Evolutionary conservation across 2,113 vertebrate species (phyloP), one percentile per base, ranked within the genome.

Genomic region (Dolichallabes microphthalmus): DNA sequence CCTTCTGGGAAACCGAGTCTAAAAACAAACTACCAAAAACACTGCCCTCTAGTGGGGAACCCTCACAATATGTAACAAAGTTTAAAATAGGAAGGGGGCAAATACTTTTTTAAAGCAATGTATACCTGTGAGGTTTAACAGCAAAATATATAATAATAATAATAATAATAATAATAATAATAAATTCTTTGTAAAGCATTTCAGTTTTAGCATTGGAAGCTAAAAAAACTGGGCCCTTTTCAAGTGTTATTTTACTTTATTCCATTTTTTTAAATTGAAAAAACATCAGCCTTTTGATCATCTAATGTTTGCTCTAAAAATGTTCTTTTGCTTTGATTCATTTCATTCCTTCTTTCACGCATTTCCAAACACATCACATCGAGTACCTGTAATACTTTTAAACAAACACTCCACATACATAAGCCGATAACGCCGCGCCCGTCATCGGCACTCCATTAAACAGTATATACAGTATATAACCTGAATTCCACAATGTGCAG

Each of bases 391-490:
- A 77, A 74, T 32, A 58, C 57, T 76, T 61, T 52, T 10, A 63
- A 64, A 64, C 58, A 77, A 39, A 76, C 58, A 77, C n/a, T 68
- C 74, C 83, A n/a, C 50, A 45, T 45, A 45, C 50, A 35, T 55
- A 39, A 85, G 61, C 20, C 57, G 71, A 78, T 78, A 68, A 78
- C n/a, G 30, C n/a, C 52, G 39, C 15, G 53, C 30, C 22, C 11
- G 3, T 77, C 60, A 66, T 45, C 82, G 11, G 22, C n/a, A 61
- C 82, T 35, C 27, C 39, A 4, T 75, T 17, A 57, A 45, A 45
- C 45, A 45, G 45, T 55, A 64, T 82, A 69, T 69, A 52, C 32
- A 30, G 19, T 1, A 45, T 45, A 45, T 6, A 25, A n/a, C 80
- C 20, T 68, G 13, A 4, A 3, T 9, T 58, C n/a, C 64, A 39